These are phyloP conservation scores for Varanus komodoensis DNA, from an alignment of 2,113 vertebrate species.

Conservation along the genomic window DNA sequence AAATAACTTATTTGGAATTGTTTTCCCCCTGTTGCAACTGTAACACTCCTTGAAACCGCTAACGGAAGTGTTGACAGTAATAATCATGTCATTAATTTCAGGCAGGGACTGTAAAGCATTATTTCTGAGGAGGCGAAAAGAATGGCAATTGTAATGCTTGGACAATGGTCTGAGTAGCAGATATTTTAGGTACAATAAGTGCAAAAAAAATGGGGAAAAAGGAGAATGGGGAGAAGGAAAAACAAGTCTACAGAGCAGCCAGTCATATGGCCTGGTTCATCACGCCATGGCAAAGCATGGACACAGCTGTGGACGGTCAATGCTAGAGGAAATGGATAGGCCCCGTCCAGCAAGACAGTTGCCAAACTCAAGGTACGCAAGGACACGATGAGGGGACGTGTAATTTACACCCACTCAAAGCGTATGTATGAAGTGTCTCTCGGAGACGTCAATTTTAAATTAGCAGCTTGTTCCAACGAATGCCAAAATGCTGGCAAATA, in stretches of 20 bases:
- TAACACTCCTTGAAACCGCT: constrained; percentile 31
- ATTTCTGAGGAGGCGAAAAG: neutral
- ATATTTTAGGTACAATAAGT: constrained; percentile 32
- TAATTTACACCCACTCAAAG: neutral
- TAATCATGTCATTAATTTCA: neutral
- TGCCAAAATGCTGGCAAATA: neutral
- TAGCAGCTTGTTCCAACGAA: neutral
- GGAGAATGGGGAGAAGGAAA: constrained; percentile 21
- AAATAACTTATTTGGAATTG: constrained; percentile 11
- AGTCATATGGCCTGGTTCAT: constrained; percentile 45
- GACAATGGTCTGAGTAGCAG: constrained; percentile 33
- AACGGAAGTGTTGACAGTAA: neutral
- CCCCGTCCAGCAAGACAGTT: neutral
- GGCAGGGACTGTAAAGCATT: constrained; percentile 16
- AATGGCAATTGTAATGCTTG: neutral
- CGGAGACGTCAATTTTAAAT: neutral
- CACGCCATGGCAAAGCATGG: constrained; percentile 7
- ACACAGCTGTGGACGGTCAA: constrained; percentile 17
- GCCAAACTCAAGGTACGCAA: neutral
- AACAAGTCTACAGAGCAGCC: neutral
- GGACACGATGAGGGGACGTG: neutral
- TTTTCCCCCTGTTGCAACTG: constrained; percentile 15
- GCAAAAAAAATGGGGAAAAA: neutral
- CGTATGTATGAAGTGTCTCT: neutral
- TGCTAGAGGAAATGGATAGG: constrained; percentile 10